phyloP scores from a whole-genome alignment of 53 echinoderm and acorn worm species.

The Paracentrotus lividus region DNA sequence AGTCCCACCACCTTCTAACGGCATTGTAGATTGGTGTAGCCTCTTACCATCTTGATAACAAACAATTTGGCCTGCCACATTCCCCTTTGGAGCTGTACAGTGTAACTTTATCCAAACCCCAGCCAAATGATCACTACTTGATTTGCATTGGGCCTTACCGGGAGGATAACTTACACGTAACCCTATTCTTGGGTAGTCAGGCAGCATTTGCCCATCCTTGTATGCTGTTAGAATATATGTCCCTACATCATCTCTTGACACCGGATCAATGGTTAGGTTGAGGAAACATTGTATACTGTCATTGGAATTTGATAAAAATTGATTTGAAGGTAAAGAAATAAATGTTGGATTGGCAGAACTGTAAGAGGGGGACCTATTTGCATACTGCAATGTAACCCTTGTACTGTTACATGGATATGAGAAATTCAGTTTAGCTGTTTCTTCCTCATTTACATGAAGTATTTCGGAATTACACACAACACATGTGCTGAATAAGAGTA shows the following conservation, averaged over 20 bases:
- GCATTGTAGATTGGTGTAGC: background rate
- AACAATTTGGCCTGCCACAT: background rate
- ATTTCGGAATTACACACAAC: too few species aligned
- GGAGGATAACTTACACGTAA: background rate
- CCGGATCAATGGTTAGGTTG: background rate
- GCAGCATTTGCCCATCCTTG: background rate
- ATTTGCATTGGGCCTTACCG: background rate
- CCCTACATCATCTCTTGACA: background rate
- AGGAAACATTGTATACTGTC: background rate
- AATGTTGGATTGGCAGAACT: background rate
- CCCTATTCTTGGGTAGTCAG: background rate
- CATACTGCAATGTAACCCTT: background rate
- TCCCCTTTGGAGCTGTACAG: background rate
- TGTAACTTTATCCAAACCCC: background rate
- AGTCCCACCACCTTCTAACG: background rate
- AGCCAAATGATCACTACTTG: background rate
- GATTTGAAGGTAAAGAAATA: background rate
- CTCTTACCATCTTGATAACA: slow-evolving; percentile 2
- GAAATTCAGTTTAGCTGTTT: background rate
- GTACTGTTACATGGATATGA: background rate
- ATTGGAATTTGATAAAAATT: background rate
- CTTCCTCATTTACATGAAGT: too few species aligned
- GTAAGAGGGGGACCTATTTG: background rate
- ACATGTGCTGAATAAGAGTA: too few species aligned
- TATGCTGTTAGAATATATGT: background rate